Base-by-base conservation (phyloP, 2,888 invertebrate species). In the Mythimna loreyi region DNA sequence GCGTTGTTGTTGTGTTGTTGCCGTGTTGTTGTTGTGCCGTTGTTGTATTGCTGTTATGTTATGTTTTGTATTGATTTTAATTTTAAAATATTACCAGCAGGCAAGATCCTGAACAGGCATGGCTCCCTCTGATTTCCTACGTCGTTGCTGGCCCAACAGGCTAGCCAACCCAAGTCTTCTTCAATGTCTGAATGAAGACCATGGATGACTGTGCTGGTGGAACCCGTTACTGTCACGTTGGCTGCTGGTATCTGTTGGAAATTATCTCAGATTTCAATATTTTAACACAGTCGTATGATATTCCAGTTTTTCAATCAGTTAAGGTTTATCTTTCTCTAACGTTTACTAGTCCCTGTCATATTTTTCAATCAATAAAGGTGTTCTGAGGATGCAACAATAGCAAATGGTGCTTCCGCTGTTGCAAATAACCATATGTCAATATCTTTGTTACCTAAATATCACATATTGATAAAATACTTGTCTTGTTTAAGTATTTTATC, bases 111-210 rank as follows among this genome's bases (percentile, higher is more conserved):
- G 91, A 98, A 98, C 65, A 98, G 93, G 88, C 99, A 99, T 1
- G 99, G 98, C 75, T 96, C 96, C 78, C 97, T 96, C 92, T 98
- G 98, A 81, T 97, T 97, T 36, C 98, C 98, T 21, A 98, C 97
- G 78, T 97, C 97, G 91, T 98, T 98, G 90, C 97, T 97, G 6
- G 98, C 98, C 98, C 98, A 98, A 90, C 99, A 99, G 7, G 98
- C 98, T 28, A 98, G 93, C 85, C 98, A 98, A 73, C 98, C 98
- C 81, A 98, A 96, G 88, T 98, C 98, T 2, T 93, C 94, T 65
- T 96, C 94, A 72, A 92, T 93, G 75, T 96, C 94, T 72, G 95
- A 88, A 0, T 96, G 96, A 65, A 97, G 93, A 56, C 97, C 96
- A 82, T 97, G 97, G 77, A 97, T 94, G 61, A 97, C 96, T 0